phyloP scores from a whole-genome alignment of 1,140 invertebrate species.

The Drosophila asahinai region DNA sequence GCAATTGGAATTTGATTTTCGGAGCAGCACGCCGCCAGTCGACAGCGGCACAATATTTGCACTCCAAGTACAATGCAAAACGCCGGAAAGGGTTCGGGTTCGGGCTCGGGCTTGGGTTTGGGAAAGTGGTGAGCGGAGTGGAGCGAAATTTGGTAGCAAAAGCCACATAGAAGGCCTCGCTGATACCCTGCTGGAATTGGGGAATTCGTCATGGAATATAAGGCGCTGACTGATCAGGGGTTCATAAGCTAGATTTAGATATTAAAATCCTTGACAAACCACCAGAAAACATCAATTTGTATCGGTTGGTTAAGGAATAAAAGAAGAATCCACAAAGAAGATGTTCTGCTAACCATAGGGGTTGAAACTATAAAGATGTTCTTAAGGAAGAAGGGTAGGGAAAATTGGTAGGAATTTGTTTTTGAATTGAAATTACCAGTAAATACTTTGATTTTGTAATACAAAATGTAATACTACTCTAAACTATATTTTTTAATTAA shows the following conservation, averaged over 20 bases:
- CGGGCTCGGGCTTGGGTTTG: neutral
- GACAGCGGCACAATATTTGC: conserved; percentile 75
- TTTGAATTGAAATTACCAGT: neutral
- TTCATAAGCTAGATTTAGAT: conserved; percentile 11
- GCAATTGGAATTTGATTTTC: conserved; percentile 79
- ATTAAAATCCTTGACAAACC: conserved; percentile 12
- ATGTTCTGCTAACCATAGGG: conserved; percentile 4
- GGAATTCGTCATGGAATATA: conserved; percentile 16
- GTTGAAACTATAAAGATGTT: conserved; percentile 8
- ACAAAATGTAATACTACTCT: accelerated
- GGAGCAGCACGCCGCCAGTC: conserved; percentile 53
- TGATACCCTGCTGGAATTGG: conserved; percentile 39
- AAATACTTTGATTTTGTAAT: neutral
- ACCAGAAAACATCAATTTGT: conserved; percentile 31
- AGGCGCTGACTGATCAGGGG: neutral
- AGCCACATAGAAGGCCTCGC: conserved; percentile 26
- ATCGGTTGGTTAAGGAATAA: conserved; percentile 4
- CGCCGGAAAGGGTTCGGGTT: conserved; percentile 12
- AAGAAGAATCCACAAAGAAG: neutral
- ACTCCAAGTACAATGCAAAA: conserved; percentile 72
- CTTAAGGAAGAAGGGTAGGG: too few relatives aligned
- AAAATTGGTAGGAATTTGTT: neutral
- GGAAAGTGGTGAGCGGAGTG: neutral
- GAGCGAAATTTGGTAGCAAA: conserved; percentile 30
- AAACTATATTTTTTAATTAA: neutral